These are phyloP conservation scores for mouse (Mus musculus) DNA, from an alignment of 2,113 vertebrate genomes.

Conservation along the genomic window DNA sequence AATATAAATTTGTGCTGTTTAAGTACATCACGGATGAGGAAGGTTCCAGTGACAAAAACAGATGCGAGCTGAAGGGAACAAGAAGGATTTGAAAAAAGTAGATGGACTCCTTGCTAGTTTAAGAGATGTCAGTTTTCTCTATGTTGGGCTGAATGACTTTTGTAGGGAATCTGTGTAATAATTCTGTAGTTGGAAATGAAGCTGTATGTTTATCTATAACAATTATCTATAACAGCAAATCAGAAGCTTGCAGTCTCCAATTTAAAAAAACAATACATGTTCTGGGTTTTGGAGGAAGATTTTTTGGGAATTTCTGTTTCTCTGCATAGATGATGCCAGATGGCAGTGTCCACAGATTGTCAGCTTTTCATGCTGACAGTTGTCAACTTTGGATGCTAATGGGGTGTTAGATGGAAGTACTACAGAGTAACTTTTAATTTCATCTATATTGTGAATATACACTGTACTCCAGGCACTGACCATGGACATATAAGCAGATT, in stretches of 20 bases:
- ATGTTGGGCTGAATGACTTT: background rate
- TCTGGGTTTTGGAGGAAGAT: constrained; percentile 53
- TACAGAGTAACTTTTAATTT: constrained; percentile 46
- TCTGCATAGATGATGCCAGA: constrained; percentile 68
- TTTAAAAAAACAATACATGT: constrained; percentile 39
- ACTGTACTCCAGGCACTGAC: background rate
- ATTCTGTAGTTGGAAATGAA: background rate
- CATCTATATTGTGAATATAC: background rate
- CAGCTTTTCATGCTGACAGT: constrained; percentile 50
- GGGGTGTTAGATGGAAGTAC: constrained; percentile 33
- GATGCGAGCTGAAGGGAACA: background rate
- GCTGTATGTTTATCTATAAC: background rate
- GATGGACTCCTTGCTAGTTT: background rate
- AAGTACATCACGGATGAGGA: background rate
- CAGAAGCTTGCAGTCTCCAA: constrained; percentile 25
- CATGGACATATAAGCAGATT: background rate
- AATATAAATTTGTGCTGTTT: background rate
- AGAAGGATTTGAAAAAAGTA: background rate
- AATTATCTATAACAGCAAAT: constrained; percentile 34
- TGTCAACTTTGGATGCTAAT: constrained; percentile 59
- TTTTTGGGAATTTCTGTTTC: constrained; percentile 68
- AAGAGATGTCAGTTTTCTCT: background rate
- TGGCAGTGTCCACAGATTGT: constrained; percentile 63
- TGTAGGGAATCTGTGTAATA: background rate
- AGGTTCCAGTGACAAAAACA: background rate